These are phyloP conservation scores for Struthidea cinerea DNA, from an alignment of 2,113 vertebrate species.

Conservation along the genomic window DNA sequence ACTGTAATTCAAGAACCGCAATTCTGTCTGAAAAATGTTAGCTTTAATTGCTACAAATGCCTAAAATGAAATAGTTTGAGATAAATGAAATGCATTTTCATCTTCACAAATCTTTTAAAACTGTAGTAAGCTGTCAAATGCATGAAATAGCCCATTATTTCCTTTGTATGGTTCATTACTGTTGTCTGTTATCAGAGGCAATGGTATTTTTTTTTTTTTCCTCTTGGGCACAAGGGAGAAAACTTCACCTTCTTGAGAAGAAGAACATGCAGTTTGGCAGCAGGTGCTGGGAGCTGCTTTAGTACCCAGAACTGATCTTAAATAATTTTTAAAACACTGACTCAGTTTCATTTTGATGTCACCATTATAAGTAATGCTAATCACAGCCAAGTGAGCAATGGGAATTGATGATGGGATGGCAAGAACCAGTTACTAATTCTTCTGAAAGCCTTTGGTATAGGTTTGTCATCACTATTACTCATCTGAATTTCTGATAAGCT, in stretches of 20 bases:
- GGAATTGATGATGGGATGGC: background rate
- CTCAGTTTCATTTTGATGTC: conserved; percentile 12
- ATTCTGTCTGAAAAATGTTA: background rate
- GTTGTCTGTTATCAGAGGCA: conserved; percentile 3
- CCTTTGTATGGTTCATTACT: conserved; percentile 33
- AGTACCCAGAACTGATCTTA: background rate
- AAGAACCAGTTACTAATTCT: background rate
- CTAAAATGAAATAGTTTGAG: conserved; percentile 4
- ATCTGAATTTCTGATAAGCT: conserved; percentile 18
- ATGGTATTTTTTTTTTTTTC: background rate
- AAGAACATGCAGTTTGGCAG: background rate
- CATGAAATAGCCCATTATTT: conserved; percentile 27
- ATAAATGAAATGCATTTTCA: conserved; percentile 1
- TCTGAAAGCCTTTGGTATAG: background rate
- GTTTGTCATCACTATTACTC: conserved; percentile 8
- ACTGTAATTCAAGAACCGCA: background rate
- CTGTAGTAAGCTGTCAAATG: conserved; percentile 38
- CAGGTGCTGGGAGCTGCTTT: background rate
- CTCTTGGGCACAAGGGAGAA: background rate
- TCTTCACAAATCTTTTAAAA: conserved; percentile 19
- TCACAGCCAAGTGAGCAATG: background rate
- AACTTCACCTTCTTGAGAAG: background rate
- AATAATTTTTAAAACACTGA: background rate
- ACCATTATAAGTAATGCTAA: background rate
- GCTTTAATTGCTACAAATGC: conserved; percentile 1